These are phyloP conservation scores for Sebastes wilsoni DNA, from an alignment of 2,797 vertebrate genomes.

Conservation along the genomic window DNA sequence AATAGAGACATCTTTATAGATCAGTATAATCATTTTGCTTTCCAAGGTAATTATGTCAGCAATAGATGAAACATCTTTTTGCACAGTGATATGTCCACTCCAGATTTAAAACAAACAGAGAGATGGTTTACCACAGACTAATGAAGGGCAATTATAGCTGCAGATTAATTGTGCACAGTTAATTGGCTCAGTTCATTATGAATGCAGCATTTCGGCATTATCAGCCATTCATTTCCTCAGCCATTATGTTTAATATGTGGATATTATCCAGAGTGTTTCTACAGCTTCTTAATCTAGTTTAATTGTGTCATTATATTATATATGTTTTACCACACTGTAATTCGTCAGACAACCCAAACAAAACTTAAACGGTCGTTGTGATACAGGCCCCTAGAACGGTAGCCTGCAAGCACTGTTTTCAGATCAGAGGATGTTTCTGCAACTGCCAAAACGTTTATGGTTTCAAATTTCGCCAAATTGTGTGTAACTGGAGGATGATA, in stretches of 20 bases:
- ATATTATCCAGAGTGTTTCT: not conserved
- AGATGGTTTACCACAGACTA: not conserved
- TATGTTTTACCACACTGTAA: not conserved
- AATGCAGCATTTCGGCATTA: not conserved
- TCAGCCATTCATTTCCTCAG: not conserved
- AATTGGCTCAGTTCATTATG: not conserved
- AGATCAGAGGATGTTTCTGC: not conserved
- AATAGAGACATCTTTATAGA: not conserved
- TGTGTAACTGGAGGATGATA: not conserved
- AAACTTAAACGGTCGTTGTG: too few species aligned
- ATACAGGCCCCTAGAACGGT: too few species aligned
- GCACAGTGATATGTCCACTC: not conserved
- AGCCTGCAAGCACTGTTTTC: not conserved
- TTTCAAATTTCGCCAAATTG: constrained; percentile 7
- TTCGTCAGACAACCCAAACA: not conserved
- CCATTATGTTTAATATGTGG: not conserved
- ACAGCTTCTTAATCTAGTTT: not conserved
- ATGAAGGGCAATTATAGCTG: not conserved
- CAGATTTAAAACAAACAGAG: not conserved
- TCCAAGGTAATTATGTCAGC: not conserved
- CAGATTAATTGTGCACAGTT: not conserved
- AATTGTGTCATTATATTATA: not conserved
- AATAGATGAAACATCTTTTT: not conserved
- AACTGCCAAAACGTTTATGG: not conserved
- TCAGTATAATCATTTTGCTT: not conserved